Evolutionary conservation across 2,113 vertebrate species (phyloP).

Genomic region (Bolborhynchus lineola): DNA sequence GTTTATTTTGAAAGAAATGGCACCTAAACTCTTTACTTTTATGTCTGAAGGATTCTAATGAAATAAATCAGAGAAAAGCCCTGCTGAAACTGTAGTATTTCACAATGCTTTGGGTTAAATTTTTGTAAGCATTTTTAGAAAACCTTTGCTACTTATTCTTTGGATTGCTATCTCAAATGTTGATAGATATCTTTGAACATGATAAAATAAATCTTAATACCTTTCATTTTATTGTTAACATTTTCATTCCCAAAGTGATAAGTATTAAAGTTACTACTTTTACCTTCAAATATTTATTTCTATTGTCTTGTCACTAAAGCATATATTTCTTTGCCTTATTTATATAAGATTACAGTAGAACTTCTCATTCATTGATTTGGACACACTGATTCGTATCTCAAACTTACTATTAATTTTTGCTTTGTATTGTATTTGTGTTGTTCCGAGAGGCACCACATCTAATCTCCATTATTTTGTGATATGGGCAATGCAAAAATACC

Average conservation of each 20-base stretch:
- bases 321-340: background rate
- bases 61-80: background rate
- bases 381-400: background rate
- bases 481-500: background rate
- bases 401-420: rapidly evolving
- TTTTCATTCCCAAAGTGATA: background rate
- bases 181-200: background rate
- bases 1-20: background rate
- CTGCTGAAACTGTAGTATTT: background rate
- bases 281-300: background rate
- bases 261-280: background rate
- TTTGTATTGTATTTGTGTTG: background rate
- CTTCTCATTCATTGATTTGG: background rate
- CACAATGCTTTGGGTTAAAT: background rate
- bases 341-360: background rate
- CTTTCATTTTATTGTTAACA: background rate
- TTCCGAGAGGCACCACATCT: background rate
- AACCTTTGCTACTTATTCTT: background rate
- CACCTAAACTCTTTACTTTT: background rate
- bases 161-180: background rate
- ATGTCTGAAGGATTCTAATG: background rate
- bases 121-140: background rate
- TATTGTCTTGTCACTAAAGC: background rate
- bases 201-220: background rate
- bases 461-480: too few relatives aligned